Conservation (phyloP, 2,113 vertebrate genomes). For the Pao palembangensis region DNA sequence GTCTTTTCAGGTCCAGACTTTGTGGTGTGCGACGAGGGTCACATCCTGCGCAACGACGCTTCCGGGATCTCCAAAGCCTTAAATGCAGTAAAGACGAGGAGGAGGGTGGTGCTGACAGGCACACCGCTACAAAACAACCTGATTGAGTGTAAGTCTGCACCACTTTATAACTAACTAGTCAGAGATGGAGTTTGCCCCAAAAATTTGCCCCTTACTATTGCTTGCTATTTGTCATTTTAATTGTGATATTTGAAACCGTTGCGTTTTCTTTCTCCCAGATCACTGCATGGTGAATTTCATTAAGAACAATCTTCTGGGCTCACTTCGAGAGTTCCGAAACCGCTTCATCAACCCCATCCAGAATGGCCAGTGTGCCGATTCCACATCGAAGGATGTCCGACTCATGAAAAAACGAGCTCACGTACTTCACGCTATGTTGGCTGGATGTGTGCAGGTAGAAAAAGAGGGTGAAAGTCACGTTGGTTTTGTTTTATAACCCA, state of each 20-base stretch:
- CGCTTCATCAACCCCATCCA: constrained; percentile 98
- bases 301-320: constrained; percentile 95
- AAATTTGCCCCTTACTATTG: too few relatives aligned
- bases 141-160: constrained; percentile 84
- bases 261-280: constrained; percentile 65
- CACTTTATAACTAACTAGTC: too few relatives aligned
- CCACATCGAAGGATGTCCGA: constrained; percentile 86
- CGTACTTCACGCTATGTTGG: constrained; percentile 90
- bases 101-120: constrained; percentile 92
- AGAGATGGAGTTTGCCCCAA: too few relatives aligned
- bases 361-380: constrained; percentile 96
- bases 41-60: constrained; percentile 87
- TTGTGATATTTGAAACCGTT: neutral
- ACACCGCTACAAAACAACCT: constrained; percentile 97
- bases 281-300: constrained; percentile 99
- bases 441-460: constrained; percentile 91
- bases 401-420: constrained; percentile 98
- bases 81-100: constrained; percentile 85
- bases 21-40: constrained; percentile 95
- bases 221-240: too few relatives aligned
- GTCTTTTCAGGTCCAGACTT: constrained; percentile 85
- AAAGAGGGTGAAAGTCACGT: neutral
- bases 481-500: neutral
- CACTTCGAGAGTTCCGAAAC: constrained; percentile 89
- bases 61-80: constrained; percentile 90